Base-by-base conservation (phyloP, 2,888 invertebrate species). In the Athrips mouffetella region DNA sequence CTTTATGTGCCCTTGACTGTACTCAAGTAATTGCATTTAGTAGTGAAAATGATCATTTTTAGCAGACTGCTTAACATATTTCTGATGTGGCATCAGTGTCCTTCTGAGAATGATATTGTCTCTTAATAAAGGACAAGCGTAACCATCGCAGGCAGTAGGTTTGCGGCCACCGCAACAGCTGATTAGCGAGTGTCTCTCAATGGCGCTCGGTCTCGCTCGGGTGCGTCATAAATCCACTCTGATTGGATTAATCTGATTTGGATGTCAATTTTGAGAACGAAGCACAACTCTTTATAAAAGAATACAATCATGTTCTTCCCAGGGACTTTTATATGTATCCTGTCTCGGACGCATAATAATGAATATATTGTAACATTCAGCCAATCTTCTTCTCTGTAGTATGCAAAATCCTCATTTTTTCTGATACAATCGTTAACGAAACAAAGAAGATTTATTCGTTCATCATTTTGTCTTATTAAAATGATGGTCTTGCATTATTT, bases 181-280 rank as follows among this genome's bases (percentile, higher is more conserved):
- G 84, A 85, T 86, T 85, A 84, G 84, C 72, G 66, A 68, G 65
- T 80, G 83, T 80, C 80, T 81, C 79, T 82, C 79, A 80, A 80
- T 77, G 81, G 78, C 72, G 65, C 61, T 67, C 65, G 64, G 59
- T 68, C 74, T 71, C 76, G 79, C 70, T 77, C 64, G 80, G 79
- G 81, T 81, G 86, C 85, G 82, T 89, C 89, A 89, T 89, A 89
- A 89, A 89, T 89, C 83, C 81, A 75, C 84, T 84, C 85, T 89
- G 88, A 88, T 89, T 85, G 88, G 87, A 84, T 86, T 89, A 87
- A 89, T 89, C 89, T 87, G 89, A 89, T 89, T 88, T 88, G 83
- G 77, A 81, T 85, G 86, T 84, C 85, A 85, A 85, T 82, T 87
- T 88, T 79, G 82, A 76, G 77, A 74, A 73, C 75, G 81, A 80